These are phyloP conservation scores for Lamellibrachia satsuma DNA, from an alignment of 2,888 invertebrate genomes.

Conservation along the genomic window DNA sequence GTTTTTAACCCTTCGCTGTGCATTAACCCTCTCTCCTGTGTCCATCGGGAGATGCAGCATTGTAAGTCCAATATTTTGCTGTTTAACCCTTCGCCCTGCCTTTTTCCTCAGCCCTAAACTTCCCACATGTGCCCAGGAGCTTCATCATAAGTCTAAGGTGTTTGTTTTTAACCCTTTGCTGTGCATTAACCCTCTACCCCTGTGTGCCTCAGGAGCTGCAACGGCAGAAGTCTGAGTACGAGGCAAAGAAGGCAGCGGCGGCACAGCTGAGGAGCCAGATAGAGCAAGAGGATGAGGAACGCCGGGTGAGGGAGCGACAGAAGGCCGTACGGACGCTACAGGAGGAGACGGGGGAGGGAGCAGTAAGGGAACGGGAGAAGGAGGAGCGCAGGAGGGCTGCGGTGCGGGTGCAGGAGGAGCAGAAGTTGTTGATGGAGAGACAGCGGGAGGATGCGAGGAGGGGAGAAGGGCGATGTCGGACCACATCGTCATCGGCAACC, in stretches of 20 bases:
- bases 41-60: no score
- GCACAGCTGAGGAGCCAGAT: constrained; percentile 57
- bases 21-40: not conserved
- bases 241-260: constrained; percentile 58
- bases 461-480: not conserved
- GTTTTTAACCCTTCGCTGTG: not conserved
- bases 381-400: constrained; percentile 53
- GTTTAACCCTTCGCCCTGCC: not conserved
- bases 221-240: constrained; percentile 62
- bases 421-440: constrained; percentile 51
- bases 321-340: constrained; percentile 53
- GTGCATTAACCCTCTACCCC: not conserved
- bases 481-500: not conserved
- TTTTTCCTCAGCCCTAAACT: not conserved
- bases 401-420: constrained; percentile 53
- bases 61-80: no score
- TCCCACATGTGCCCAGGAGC: no score
- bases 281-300: constrained; percentile 50
- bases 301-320: not conserved
- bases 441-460: constrained; percentile 36
- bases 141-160: no score
- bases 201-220: constrained; percentile 56
- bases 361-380: constrained; percentile 20
- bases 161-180: not conserved
- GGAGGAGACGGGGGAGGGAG: constrained; percentile 53